Evolutionary conservation across 2,113 vertebrate genomes (phyloP), one percentile per base, ranked within the genome.

Genomic region (Gymnorhina tibicen): DNA sequence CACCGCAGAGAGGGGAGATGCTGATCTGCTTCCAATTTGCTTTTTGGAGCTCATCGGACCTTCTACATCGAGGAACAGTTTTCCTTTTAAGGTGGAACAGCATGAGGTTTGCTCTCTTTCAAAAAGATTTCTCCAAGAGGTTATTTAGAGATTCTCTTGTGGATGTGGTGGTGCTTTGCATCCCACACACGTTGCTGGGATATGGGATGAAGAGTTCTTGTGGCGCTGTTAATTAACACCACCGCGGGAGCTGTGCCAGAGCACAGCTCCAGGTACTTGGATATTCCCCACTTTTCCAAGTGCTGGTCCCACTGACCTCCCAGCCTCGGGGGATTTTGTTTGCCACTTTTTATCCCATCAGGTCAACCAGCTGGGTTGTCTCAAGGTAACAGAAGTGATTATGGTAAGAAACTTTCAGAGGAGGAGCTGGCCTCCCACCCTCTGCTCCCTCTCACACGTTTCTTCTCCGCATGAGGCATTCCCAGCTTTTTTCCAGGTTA

Each of bases 11-110:
- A 82, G 72, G 52, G 62, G 63, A 96, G 72, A 75, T 75, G 83
- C 73, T 95, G 72, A 62, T 87, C 97, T 98, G 97, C 91, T 98
- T 98, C 93, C 73, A 97, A 82, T 98, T 97, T 97, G 93, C 91
- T 96, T 96, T 93, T 79, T 96, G 95, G 97, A 98, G 95, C 91
- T 95, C 72, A 7, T 20, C 9, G 4, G 37, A 59, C 33, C 10
- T 90, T 96, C 95, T 93, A 47, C 80, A 85, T 91, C 2, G 24
- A 80, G 63, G 72, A 96, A 70, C 78, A 28, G 33, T 91, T 91
- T 93, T 91, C 78, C 79, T 95, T 93, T 96, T 96, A 95, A 96
- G 93, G 94, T 96, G 91, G 94, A 96, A 58, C 87, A 83, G 87
- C 85, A 59, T 21, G 42, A 91, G 55, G 63, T 63, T 95, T 91